These are phyloP conservation scores for Drosophila dunni DNA, from an alignment of 1,140 invertebrate species.

Conservation along the genomic window DNA sequence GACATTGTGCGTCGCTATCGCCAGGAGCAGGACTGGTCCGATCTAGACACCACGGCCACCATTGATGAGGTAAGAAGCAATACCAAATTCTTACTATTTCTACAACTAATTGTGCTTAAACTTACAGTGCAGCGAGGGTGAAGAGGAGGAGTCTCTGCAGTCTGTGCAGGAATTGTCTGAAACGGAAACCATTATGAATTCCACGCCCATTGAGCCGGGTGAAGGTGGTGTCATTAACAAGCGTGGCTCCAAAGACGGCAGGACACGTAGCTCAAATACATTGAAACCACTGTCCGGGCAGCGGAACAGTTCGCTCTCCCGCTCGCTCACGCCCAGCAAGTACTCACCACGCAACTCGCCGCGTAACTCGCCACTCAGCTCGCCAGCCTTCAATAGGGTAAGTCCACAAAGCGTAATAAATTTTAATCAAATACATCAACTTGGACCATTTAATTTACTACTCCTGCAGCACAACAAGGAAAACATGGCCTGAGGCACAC, in stretches of 20 bases:
- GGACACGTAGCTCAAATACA: conserved; percentile 44
- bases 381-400: conserved; percentile 60
- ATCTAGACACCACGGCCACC: conserved; percentile 77
- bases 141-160: conserved; percentile 52
- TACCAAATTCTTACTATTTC: not conserved
- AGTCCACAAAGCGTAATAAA: conserved; percentile 34
- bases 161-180: conserved; percentile 73
- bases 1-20: conserved; percentile 87
- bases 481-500: conserved; percentile 58
- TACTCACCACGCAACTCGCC: conserved; percentile 52
- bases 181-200: conserved; percentile 78
- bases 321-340: conserved; percentile 63
- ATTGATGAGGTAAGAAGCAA: conserved; percentile 65
- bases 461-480: conserved; percentile 73
- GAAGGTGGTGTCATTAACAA: conserved; percentile 35
- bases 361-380: conserved; percentile 29
- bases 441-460: not conserved
- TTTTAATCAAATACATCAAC: conserved; percentile 7
- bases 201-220: conserved; percentile 69
- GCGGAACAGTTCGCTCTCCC: conserved; percentile 56
- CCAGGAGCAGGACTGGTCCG: conserved; percentile 79
- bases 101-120: not conserved
- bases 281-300: conserved; percentile 42
- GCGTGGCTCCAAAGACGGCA: conserved; percentile 15
- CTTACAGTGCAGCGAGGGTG: conserved; percentile 67